These are phyloP conservation scores for Onychomys arenicola DNA, from an alignment of 2,797 vertebrate genomes.

Conservation along the genomic window DNA sequence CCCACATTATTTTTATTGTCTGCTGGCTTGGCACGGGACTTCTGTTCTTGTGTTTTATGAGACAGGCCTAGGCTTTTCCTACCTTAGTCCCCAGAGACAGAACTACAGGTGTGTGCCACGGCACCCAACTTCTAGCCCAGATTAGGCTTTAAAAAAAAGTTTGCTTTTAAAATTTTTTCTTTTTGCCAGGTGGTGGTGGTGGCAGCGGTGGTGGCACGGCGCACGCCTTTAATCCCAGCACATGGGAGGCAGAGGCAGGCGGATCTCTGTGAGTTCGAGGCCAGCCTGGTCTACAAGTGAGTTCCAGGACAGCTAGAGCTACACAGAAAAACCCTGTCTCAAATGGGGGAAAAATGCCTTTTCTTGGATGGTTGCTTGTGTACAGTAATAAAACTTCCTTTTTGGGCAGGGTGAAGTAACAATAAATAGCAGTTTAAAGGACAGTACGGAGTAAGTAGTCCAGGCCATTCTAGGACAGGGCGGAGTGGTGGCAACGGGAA, in stretches of 20 bases:
- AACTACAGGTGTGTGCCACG: background rate
- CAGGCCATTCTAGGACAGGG: background rate
- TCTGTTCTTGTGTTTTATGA: background rate
- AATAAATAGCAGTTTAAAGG: background rate
- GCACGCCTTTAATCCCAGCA: background rate
- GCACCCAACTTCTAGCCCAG: background rate
- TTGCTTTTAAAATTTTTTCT: background rate
- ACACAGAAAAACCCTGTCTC: background rate
- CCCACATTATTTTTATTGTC: background rate
- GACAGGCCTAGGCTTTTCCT: background rate
- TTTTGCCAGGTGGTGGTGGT: too few species aligned
- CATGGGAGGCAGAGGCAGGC: background rate
- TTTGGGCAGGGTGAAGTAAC: background rate
- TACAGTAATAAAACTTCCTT: background rate
- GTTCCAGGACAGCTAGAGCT: background rate
- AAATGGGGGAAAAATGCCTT: background rate
- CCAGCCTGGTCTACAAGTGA: background rate
- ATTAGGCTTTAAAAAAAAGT: background rate
- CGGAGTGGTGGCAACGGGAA: background rate
- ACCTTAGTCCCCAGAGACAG: background rate
- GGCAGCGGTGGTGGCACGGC: too few species aligned
- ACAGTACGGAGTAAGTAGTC: background rate
- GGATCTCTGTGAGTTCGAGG: background rate
- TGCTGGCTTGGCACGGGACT: background rate
- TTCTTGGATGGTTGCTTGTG: background rate